These are phyloP conservation scores for Puffinus mauretanicus DNA, from an alignment of 2,113 vertebrate species.

Conservation along the genomic window DNA sequence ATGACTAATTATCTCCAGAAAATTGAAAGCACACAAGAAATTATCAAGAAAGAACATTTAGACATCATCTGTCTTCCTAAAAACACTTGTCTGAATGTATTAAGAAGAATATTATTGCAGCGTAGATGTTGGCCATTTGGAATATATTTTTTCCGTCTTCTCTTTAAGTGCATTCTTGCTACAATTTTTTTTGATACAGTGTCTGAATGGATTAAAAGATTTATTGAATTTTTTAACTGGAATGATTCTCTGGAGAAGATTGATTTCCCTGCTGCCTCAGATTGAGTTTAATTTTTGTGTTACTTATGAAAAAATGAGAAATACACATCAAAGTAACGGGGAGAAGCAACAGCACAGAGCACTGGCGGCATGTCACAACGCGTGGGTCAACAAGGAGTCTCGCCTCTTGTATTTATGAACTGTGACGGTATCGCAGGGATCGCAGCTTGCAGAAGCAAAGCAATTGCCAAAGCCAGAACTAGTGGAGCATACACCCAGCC, in stretches of 20 bases:
- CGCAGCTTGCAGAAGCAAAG: not conserved
- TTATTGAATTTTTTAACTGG: not conserved
- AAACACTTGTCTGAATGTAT: slow-evolving; percentile 25
- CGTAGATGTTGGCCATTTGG: not conserved
- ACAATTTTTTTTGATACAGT: not conserved
- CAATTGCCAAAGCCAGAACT: not conserved
- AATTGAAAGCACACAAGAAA: slow-evolving; percentile 52
- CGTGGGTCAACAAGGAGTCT: not conserved
- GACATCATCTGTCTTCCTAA: slow-evolving; percentile 38
- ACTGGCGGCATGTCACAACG: not conserved
- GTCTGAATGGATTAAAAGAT: not conserved
- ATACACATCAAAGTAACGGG: not conserved
- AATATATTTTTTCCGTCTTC: slow-evolving; percentile 7
- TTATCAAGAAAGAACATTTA: slow-evolving; percentile 51
- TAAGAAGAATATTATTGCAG: slow-evolving; percentile 21
- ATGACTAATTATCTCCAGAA: slow-evolving; percentile 50
- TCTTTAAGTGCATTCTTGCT: slow-evolving; percentile 4
- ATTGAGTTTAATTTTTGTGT: slow-evolving; percentile 32
- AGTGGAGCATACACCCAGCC: not conserved
- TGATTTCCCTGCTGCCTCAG: not conserved
- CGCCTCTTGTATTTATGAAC: not conserved
- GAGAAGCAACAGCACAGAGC: not conserved
- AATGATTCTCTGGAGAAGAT: not conserved
- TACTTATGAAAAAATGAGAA: slow-evolving; percentile 26
- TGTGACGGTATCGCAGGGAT: not conserved